phyloP scores from a whole-genome alignment of 2,113 vertebrate species.

The Sterrhoptilus dennistouni region DNA sequence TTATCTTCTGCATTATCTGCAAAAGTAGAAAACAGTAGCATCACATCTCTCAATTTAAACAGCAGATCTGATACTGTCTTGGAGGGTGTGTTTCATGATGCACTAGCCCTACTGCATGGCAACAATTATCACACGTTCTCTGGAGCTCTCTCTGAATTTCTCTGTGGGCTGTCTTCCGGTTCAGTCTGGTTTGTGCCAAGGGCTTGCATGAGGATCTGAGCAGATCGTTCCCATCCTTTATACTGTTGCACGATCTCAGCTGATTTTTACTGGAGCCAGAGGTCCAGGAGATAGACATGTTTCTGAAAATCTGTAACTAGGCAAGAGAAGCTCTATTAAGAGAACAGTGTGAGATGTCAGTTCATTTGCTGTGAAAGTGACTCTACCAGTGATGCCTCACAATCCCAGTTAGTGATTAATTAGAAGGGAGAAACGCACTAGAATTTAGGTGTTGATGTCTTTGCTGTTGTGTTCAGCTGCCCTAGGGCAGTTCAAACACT shows the following conservation, averaged over 20 bases:
- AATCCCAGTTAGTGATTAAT: not conserved
- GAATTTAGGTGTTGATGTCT: not conserved
- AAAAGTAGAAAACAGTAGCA: not conserved
- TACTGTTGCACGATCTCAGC: not conserved
- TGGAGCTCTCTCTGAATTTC: not conserved
- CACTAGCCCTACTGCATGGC: accelerated
- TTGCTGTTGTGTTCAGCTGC: not conserved
- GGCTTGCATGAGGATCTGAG: not conserved
- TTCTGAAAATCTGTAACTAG: not conserved
- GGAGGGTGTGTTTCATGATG: not conserved
- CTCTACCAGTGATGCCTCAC: not conserved
- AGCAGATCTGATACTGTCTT: not conserved
- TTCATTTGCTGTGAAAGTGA: not conserved
- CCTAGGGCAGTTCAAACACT: not conserved
- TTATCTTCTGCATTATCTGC: not conserved
- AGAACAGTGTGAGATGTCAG: not conserved
- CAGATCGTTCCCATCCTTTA: not conserved
- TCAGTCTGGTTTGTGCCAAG: not conserved
- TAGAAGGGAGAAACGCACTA: not conserved
- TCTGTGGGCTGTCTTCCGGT: not conserved
- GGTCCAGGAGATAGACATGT: not conserved
- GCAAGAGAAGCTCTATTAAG: not conserved
- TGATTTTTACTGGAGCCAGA: not conserved
- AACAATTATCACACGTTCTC: accelerated
- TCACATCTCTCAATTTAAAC: not conserved